These are phyloP conservation scores for Pseudois nayaur DNA, from an alignment of 2,113 vertebrate species.

Conservation along the genomic window DNA sequence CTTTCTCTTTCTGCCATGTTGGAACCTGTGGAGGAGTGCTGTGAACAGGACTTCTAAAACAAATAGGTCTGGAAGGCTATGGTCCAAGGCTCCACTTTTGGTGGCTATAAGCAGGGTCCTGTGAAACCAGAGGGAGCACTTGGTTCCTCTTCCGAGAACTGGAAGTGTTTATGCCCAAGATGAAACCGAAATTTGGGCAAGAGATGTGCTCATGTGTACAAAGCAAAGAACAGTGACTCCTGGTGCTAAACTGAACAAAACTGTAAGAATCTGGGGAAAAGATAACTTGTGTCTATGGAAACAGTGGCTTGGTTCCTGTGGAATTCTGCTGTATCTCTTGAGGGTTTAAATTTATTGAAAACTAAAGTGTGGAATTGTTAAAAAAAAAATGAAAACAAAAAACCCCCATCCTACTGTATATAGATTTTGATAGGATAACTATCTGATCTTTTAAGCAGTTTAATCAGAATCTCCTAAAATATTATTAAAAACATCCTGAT, in stretches of 20 bases:
- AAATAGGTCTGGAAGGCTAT: background rate
- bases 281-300: background rate
- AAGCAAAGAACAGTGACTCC: background rate
- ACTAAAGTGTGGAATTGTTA: background rate
- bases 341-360: background rate
- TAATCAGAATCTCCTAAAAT: slow-evolving; percentile 25
- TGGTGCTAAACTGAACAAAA: background rate
- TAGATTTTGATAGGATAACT: background rate
- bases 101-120: background rate
- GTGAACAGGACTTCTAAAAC: background rate
- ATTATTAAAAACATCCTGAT: background rate
- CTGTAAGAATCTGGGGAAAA: background rate
- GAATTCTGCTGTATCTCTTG: background rate
- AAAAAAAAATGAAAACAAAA: background rate
- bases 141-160: background rate
- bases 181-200: background rate
- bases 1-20: background rate
- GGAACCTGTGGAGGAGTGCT: background rate
- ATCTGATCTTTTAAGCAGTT: slow-evolving; percentile 22
- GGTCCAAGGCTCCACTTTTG: background rate
- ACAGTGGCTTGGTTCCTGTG: background rate
- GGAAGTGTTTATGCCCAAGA: background rate
- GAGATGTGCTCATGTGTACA: background rate
- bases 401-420: background rate
- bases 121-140: background rate